A percentile compares a stretch with the other conserved stretches of the same genome.
These are phyloP conservation scores for Macquaria ambigua DNA, from an alignment of 2,113 vertebrate genomes.

Conservation along the genomic window DNA sequence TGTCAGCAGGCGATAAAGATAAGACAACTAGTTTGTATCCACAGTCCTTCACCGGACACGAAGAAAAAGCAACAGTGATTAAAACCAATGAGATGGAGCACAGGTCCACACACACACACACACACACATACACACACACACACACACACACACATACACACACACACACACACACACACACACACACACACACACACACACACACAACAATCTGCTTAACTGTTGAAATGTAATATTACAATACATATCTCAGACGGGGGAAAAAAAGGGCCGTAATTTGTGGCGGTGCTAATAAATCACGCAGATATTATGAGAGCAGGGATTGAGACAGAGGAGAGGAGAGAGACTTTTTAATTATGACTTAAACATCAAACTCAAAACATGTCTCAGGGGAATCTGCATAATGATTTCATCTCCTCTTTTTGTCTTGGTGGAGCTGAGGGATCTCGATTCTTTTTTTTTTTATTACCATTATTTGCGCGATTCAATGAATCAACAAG, in stretches of 20 bases:
- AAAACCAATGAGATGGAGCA: conserved; percentile 40
- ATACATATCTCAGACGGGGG: conserved; percentile 36
- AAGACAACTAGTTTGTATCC: conserved; percentile 2
- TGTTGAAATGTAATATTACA: conserved; percentile 64
- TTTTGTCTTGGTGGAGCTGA: conserved; percentile 50
- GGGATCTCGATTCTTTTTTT: conserved; percentile 40
- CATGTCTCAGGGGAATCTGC: conserved; percentile 77
- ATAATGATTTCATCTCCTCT: conserved; percentile 76
- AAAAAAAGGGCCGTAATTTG: conserved; percentile 53
- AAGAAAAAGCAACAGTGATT: conserved; percentile 26
- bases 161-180: no score
- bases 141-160: no score
- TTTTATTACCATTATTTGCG: conserved; percentile 51
- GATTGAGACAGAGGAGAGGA: conserved; percentile 68
- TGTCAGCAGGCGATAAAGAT: conserved; percentile 53
- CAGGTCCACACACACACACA: conserved; percentile 10
- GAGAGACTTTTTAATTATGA: conserved; percentile 86
- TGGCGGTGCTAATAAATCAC: conserved; percentile 80
- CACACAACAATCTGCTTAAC: conserved; percentile 41
- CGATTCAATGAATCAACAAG: conserved; percentile 44
- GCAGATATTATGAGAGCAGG: conserved; percentile 69
- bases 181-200: no score
- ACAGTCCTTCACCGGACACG: conserved; percentile 36
- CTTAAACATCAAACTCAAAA: conserved; percentile 82
- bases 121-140: no score